These are phyloP conservation scores for Kryptopterus vitreolus DNA, from an alignment of 2,797 vertebrate genomes.

Conservation along the genomic window DNA sequence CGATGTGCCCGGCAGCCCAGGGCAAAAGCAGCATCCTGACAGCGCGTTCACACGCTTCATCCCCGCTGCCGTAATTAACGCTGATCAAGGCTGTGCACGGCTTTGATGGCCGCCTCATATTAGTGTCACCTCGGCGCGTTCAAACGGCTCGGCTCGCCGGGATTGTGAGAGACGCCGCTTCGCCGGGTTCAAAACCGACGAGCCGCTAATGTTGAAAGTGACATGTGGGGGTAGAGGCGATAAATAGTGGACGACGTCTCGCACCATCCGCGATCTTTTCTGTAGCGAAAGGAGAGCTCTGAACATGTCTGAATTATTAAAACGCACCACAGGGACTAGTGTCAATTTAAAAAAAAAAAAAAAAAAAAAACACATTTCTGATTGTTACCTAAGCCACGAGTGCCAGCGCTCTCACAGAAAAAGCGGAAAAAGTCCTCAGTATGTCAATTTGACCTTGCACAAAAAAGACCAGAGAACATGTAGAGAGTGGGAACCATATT, in stretches of 20 bases:
- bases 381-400: slow-evolving; percentile 49
- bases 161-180: slow-evolving; percentile 36
- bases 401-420: slow-evolving; percentile 20
- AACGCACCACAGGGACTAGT: slow-evolving; percentile 26
- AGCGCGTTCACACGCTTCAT: slow-evolving; percentile 54
- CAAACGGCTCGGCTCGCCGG: slow-evolving; percentile 43
- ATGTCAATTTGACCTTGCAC: slow-evolving; percentile 27
- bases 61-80: slow-evolving; percentile 58
- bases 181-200: slow-evolving; percentile 71
- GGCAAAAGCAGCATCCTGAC: slow-evolving; percentile 49
- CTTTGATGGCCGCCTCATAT: slow-evolving; percentile 62
- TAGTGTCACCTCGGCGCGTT: slow-evolving; percentile 58
- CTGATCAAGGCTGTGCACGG: slow-evolving; percentile 56
- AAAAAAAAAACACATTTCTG: slow-evolving; percentile 39
- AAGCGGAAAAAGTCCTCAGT: not conserved
- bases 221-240: slow-evolving; percentile 68
- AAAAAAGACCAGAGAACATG: slow-evolving; percentile 9
- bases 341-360: slow-evolving; percentile 38
- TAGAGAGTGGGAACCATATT: slow-evolving; percentile 4
- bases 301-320: slow-evolving; percentile 55
- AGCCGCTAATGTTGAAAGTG: slow-evolving; percentile 60
- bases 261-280: slow-evolving; percentile 64
- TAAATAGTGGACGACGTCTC: slow-evolving; percentile 68
- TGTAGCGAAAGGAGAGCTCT: slow-evolving; percentile 36
- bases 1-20: slow-evolving; percentile 31